Base-by-base conservation (phyloP, 2,888 invertebrate genomes). In the Caradrina clavipalpis region DNA sequence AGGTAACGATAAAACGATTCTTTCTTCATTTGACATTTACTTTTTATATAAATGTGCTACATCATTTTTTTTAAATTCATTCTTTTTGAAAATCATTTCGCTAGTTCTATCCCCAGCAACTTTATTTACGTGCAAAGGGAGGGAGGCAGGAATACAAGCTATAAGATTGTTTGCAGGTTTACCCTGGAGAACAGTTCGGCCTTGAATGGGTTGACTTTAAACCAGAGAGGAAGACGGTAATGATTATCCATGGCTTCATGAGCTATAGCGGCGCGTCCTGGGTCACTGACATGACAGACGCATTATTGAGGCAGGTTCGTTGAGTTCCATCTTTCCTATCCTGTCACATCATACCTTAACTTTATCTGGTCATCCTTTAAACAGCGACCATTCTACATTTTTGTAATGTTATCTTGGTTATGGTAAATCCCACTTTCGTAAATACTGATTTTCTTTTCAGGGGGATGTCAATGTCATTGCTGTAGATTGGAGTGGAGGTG, bases 161-260 rank as follows among this genome's bases (percentile, higher is more conserved):
- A 49, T n/a, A 74, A 54, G 10, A 58, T 71, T 76, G 10, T 45
- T 72, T 83, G 0, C 76, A 96, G 96, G 93, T 95, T 2, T 89
- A 75, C 45, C 91, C 93, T 2, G 96, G 94, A 6, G 76, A 90
- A 0, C 96, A 96, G 73, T 97, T 97, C 73, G 96, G 96, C 1
- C 84, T 97, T 15, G 96, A 96, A 69, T 96, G 96, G 94, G 96
- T 96, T 0, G 96, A 97, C 81, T 97, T 96, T 83, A 89, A 96
- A n/a, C 91, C 96, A 0, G 87, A 86, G 1, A 92, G 96, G 55
- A 92, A 89, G 76, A 97, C 97, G 0, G 91, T 97, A 17, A 89
- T 97, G 83, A 97, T 97, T 31, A 95, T 97, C 0, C 97, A 97
- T 77, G 97, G 97, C 0, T 97, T 97, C 81, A 95, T 97, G 90